Conservation (phyloP, 2,888 invertebrate genomes). For the Leuctra nigra region DNA sequence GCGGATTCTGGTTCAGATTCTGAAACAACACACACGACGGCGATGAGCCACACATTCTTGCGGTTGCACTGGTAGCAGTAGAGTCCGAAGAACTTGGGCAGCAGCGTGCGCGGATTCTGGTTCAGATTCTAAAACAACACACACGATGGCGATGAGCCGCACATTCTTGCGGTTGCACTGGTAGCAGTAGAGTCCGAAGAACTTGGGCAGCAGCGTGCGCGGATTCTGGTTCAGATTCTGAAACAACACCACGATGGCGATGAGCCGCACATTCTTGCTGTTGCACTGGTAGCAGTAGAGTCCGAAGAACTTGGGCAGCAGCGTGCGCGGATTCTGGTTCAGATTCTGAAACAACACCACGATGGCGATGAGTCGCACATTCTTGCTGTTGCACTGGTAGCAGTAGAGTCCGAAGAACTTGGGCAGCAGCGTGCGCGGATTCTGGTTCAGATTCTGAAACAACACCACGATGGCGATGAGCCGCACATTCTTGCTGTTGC, state of each 20-base stretch:
- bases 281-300: slow-evolving; percentile 99
- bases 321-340: slow-evolving; percentile 96
- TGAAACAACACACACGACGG: slow-evolving; percentile 47
- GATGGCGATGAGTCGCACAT: slow-evolving; percentile 95
- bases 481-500: slow-evolving; percentile 98
- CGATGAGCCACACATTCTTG: no score
- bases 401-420: slow-evolving; percentile 99
- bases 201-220: slow-evolving; percentile 95
- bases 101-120: no score
- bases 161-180: slow-evolving; percentile 99
- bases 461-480: slow-evolving; percentile 83
- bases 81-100: no score
- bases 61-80: no score
- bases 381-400: slow-evolving; percentile 99
- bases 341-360: slow-evolving; percentile 63
- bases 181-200: slow-evolving; percentile 98
- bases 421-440: slow-evolving; percentile 95
- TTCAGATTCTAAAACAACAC: no score
- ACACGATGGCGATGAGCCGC: slow-evolving; percentile 92
- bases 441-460: slow-evolving; percentile 84
- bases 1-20: slow-evolving; percentile 94
- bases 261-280: slow-evolving; percentile 96
- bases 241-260: slow-evolving; percentile 73
- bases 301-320: slow-evolving; percentile 99
- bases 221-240: slow-evolving; percentile 95